These are phyloP conservation scores for Synanceia verrucosa DNA, from an alignment of 2,797 vertebrate genomes.

Conservation along the genomic window DNA sequence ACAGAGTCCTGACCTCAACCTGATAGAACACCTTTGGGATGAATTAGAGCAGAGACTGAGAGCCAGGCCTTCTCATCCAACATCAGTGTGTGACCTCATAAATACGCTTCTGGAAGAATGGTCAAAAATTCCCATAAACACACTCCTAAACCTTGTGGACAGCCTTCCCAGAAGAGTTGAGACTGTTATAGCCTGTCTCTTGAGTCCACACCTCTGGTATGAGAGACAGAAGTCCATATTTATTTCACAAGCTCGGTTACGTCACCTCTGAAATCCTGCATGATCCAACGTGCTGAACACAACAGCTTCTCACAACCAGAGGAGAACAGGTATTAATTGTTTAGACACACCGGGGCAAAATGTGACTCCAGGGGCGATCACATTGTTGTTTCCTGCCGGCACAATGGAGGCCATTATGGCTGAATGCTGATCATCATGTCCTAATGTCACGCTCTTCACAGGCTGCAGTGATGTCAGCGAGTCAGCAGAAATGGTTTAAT, in stretches of 20 bases:
- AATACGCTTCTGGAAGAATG: no score
- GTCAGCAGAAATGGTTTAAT: conserved; percentile 19
- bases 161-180: no score
- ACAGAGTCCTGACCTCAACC: no score
- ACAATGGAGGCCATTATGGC: conserved; percentile 46
- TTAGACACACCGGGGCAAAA: background rate
- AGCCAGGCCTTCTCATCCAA: no score
- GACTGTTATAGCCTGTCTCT: no score
- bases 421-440: conserved; percentile 19
- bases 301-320: conserved; percentile 3
- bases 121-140: no score
- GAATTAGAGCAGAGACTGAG: no score
- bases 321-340: conserved; percentile 23
- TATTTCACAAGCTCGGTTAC: background rate
- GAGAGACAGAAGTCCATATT: background rate
- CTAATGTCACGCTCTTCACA: conserved; percentile 14
- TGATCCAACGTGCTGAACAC: background rate
- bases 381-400: conserved; percentile 11
- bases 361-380: conserved; percentile 5
- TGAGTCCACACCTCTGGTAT: no score
- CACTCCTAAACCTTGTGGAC: no score
- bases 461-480: background rate
- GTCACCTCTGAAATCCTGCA: background rate
- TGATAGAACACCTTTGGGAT: no score
- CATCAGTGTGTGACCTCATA: no score